These are phyloP conservation scores for Isichthys henryi DNA, from an alignment of 2,113 vertebrate genomes.

Conservation along the genomic window DNA sequence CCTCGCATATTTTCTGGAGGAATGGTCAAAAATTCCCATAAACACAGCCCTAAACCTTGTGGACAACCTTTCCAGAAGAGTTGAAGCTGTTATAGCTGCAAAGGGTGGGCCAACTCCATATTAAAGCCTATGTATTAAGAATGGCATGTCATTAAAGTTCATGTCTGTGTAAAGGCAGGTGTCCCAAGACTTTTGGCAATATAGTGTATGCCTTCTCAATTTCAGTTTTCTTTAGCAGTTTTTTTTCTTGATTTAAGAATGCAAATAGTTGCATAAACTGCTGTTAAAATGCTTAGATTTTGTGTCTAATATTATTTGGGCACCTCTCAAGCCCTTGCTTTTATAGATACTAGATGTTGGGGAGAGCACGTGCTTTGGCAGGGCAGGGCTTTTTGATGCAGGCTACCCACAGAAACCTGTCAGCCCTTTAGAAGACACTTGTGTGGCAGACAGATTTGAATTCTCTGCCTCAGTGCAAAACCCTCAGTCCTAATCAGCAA, in stretches of 20 bases:
- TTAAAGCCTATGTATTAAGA: no score
- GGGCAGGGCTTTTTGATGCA: neutral
- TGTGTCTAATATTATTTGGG: neutral
- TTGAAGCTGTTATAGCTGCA: no score
- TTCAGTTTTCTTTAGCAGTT: neutral
- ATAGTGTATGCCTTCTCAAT: neutral
- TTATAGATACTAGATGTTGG: neutral
- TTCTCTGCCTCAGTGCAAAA: neutral
- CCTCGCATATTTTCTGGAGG: no score
- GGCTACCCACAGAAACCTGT: neutral
- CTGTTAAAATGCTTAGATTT: neutral
- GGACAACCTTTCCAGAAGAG: no score
- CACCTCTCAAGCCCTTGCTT: neutral
- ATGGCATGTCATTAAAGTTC: no score
- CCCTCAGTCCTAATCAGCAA: neutral
- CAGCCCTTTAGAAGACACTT: neutral
- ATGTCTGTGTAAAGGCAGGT: no score
- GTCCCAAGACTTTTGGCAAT: no score
- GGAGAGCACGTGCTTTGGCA: neutral
- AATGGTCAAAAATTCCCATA: no score
- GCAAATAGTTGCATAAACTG: neutral
- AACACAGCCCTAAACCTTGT: no score
- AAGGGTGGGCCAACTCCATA: no score
- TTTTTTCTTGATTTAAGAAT: neutral
- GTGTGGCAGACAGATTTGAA: neutral